These are phyloP conservation scores for Eucera pruinosa DNA, from an alignment of 2,888 invertebrate genomes.

Conservation along the genomic window DNA sequence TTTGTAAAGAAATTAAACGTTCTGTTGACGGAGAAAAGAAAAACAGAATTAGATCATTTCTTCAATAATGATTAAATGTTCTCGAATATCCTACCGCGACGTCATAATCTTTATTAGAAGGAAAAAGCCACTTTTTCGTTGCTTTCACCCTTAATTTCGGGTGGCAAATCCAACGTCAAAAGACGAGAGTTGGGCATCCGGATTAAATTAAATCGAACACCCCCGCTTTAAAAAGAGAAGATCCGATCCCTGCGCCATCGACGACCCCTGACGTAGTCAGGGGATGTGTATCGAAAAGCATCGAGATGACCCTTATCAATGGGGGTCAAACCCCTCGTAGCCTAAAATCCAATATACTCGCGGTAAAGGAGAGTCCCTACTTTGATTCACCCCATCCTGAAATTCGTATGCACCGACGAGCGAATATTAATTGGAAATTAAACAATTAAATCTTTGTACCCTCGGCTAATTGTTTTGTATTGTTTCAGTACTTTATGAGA, in stretches of 20 bases:
- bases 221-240: conserved; percentile 56
- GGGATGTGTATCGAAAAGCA: conserved; percentile 71
- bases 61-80: neutral
- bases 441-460: conserved; percentile 62
- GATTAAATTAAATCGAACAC: conserved; percentile 73
- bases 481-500: neutral
- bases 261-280: conserved; percentile 45
- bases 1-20: no score
- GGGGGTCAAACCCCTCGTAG: conserved; percentile 75
- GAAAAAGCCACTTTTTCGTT: neutral
- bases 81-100: neutral
- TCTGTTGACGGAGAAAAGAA: no score
- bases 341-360: conserved; percentile 80
- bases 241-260: conserved; percentile 48
- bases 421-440: conserved; percentile 76
- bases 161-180: conserved; percentile 35
- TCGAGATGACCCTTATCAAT: conserved; percentile 81
- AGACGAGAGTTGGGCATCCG: conserved; percentile 54
- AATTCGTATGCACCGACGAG: conserved; percentile 69
- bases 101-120: conserved; percentile 2
- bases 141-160: conserved; percentile 9
- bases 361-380: conserved; percentile 70
- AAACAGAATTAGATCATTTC: no score
- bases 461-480: neutral
- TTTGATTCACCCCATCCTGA: conserved; percentile 58